Conservation (phyloP, 2,113 vertebrate species). For the Vulpes lagopus region DNA sequence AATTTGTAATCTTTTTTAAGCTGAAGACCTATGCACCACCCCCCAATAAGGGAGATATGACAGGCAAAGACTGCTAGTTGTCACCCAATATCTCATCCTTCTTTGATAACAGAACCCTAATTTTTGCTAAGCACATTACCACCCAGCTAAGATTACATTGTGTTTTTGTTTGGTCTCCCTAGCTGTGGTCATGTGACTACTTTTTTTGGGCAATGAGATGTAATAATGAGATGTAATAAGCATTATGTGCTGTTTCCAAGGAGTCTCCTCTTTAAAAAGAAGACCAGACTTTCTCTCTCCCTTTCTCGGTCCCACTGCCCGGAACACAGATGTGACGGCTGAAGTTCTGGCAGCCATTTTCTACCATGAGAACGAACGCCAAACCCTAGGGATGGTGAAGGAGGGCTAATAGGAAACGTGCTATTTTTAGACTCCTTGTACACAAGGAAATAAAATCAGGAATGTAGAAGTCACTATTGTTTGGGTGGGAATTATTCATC, state of each 20-base stretch:
- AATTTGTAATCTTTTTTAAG: not conserved
- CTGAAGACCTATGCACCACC: not conserved
- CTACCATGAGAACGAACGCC: not conserved
- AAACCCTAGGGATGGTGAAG: not conserved
- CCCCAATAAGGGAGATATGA: not conserved
- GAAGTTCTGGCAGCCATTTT: not conserved
- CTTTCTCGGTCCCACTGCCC: not conserved
- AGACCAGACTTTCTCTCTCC: not conserved
- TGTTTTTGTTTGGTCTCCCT: not conserved
- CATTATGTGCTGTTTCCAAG: not conserved
- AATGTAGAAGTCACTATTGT: not conserved
- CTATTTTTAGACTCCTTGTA: not conserved
- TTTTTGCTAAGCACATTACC: not conserved
- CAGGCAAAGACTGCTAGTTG: not conserved
- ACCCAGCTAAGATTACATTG: not conserved
- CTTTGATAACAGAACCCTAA: not conserved
- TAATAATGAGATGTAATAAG: not conserved
- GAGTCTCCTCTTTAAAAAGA: not conserved
- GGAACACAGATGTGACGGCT: not conserved
- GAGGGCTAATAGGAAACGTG: not conserved
- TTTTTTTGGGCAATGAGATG: not conserved
- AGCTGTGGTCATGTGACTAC: not conserved
- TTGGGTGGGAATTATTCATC: not conserved
- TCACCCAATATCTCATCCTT: not conserved
- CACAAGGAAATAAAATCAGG: constrained; percentile 15